Base-by-base conservation (phyloP, 2,797 vertebrate genomes). In the Rhinatrema bivittatum region DNA sequence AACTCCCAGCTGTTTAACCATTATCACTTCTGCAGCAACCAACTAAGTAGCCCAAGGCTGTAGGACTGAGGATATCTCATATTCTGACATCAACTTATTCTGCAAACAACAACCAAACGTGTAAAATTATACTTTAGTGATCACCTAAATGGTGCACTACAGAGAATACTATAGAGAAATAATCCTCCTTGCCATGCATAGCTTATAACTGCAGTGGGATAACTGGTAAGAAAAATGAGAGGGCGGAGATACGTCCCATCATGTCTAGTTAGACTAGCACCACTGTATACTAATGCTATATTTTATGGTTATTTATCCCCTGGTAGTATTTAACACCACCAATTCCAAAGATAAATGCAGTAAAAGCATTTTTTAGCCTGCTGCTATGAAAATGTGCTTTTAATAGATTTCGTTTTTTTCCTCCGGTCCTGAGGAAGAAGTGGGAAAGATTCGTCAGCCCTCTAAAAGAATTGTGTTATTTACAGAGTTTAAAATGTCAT, bases 401-500 rank as follows among this genome's bases (percentile, higher is more conserved):
- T 68, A 61, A 74, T 60, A 70, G 54, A 68, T 64, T 67, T 70
- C 62, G 23, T 68, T 74, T 79, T 76, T 72, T 67, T 82, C n/a
- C n/a, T n/a, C 39, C 39, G 59, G 56, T 76, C 68, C 65, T 50
- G 67, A 67, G 60, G 53, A 67, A 72, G 59, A 60, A 65, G 58
- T 17, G 58, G n/a, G 44, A 70, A 60, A 64, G 46, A 55, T 53
- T 60, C 52, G 44, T 46, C 10, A 49, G 27, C 36, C 68, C 69
- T 58, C 39, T 34, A 44, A 8, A 72, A 67, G 41, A 46, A 67
- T 47, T 84, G 51, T 65, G 71, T 87, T 87, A 85, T 90, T 89
- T 76, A 86, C 45, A 38, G 77, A 76, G 59, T 82, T 73, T 81
- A 79, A 84, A 85, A 87, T 87, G 76, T 81, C 72, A 79, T 73